These are phyloP conservation scores for Heptranchias perlo DNA, from an alignment of 2,113 vertebrate genomes.

Conservation along the genomic window DNA sequence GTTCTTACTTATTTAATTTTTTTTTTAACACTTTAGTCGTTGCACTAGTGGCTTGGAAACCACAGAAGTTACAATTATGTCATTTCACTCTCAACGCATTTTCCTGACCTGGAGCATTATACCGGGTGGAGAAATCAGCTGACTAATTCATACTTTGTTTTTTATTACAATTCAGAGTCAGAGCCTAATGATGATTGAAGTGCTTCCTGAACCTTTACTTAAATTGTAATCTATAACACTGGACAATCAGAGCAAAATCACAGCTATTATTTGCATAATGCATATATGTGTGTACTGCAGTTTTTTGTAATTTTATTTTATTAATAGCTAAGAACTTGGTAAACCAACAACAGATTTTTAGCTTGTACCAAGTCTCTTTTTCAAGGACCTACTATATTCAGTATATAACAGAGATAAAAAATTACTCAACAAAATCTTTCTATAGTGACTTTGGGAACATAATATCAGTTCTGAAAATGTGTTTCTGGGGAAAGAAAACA, in stretches of 20 bases:
- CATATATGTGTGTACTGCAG: not conserved
- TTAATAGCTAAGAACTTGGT: not conserved
- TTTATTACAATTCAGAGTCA: not conserved
- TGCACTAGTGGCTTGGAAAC: not conserved
- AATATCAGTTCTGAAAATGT: conserved; percentile 3
- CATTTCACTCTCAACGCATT: not conserved
- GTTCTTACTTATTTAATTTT: too few species aligned
- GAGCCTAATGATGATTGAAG: not conserved
- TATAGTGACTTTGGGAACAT: not conserved
- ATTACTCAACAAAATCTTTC: not conserved
- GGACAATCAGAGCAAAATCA: not conserved
- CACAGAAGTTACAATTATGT: not conserved
- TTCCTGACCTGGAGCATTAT: not conserved
- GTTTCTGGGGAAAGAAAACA: not conserved
- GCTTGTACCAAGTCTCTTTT: not conserved
- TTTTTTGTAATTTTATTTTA: not conserved
- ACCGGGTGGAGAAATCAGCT: not conserved
- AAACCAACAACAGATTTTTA: not conserved
- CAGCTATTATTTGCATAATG: not conserved
- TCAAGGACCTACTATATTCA: not conserved
- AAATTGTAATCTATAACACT: not conserved
- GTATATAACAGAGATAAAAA: not conserved
- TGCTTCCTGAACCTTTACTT: not conserved
- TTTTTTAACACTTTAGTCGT: not conserved
- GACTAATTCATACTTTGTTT: not conserved